Evolutionary conservation across 2,888 invertebrate species (phyloP).

Genomic region (Esperia sulphurella): DNA sequence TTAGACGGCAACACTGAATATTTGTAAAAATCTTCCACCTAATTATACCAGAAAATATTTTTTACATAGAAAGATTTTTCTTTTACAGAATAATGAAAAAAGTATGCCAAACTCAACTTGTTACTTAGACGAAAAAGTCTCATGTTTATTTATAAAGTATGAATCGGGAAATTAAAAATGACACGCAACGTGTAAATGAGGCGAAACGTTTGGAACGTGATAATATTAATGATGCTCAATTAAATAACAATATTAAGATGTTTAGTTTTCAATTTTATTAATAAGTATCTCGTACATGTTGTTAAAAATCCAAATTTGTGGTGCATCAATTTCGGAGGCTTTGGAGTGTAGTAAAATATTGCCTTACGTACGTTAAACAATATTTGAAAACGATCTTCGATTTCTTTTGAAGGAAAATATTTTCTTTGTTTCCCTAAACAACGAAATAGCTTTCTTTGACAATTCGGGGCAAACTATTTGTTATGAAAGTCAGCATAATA

Average conservation of each 20-base stretch:
- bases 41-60: slow-evolving; percentile 43
- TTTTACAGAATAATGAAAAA: slow-evolving; percentile 25
- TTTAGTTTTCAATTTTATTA: not conserved
- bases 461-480: no score
- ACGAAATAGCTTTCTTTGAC: no score
- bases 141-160: slow-evolving; percentile 8
- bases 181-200: not conserved
- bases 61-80: slow-evolving; percentile 21
- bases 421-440: no score
- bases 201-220: not conserved
- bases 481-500: not conserved
- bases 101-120: slow-evolving; percentile 28
- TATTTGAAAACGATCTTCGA: no score
- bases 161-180: not conserved
- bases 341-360: no score
- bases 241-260: not conserved
- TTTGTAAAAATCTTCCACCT: slow-evolving; percentile 50
- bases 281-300: no score
- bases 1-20: slow-evolving; percentile 62
- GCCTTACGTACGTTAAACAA: no score
- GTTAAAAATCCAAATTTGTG: no score
- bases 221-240: not conserved
- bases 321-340: no score
- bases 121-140: slow-evolving; percentile 22
- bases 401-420: no score